phyloP scores from a whole-genome alignment of 2,888 invertebrate species.

The Orthosia cruda region DNA sequence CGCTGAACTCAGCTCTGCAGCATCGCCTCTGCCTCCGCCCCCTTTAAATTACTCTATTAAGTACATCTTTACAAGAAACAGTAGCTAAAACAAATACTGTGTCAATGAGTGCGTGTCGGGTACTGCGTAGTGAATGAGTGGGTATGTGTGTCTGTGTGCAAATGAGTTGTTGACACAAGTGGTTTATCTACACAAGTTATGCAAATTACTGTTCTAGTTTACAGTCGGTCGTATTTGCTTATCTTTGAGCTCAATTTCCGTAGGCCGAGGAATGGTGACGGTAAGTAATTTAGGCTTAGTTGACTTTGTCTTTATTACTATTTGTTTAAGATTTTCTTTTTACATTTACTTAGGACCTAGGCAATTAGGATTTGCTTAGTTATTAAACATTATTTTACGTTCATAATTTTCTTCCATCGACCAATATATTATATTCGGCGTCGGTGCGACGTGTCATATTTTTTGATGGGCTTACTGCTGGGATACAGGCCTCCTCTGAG shows the following conservation, averaged over 20 bases:
- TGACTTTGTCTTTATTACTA: conserved; percentile 10
- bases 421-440: too few species aligned
- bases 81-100: conserved; percentile 16
- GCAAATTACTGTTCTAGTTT: conserved; percentile 62
- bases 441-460: too few species aligned
- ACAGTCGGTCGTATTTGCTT: conserved; percentile 52
- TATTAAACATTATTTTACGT: background rate
- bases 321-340: background rate
- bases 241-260: conserved; percentile 51
- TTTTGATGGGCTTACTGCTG: too few species aligned
- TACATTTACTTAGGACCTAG: background rate
- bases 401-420: too few species aligned
- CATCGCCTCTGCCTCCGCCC: too few species aligned
- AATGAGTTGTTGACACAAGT: conserved; percentile 58
- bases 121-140: conserved; percentile 2
- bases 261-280: background rate
- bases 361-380: background rate
- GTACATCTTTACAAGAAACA: background rate
- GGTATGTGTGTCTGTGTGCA: conserved; percentile 45
- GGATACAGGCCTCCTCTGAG: too few species aligned
- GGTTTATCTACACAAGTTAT: conserved; percentile 52
- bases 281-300: conserved; percentile 24
- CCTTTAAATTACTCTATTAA: too few species aligned
- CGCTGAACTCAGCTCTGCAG: too few species aligned
- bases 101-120: conserved; percentile 9